phyloP scores from a whole-genome alignment of 2,888 invertebrate species.

The Drosophila lacicola region DNA sequence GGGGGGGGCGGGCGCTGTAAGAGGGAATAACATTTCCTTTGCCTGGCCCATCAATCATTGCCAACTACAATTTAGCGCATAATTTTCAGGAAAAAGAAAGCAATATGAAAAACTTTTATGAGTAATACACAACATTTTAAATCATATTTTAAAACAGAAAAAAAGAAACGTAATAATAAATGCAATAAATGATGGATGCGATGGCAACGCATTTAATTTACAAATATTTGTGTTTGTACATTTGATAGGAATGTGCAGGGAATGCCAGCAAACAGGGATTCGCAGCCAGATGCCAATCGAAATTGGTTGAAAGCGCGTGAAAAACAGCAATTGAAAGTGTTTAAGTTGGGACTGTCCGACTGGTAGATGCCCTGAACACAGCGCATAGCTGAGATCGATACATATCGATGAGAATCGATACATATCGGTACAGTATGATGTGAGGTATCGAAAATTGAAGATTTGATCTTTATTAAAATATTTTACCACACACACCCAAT shows the following conservation, averaged over 20 bases:
- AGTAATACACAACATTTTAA: slow-evolving; percentile 24
- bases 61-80: slow-evolving; percentile 70
- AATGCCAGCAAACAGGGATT: not conserved
- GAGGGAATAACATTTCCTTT: slow-evolving; percentile 20
- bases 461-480: too few relatives aligned
- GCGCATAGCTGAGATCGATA: too few relatives aligned
- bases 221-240: not conserved
- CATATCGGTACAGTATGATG: too few relatives aligned
- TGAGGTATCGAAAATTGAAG: too few relatives aligned
- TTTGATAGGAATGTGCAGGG: slow-evolving; percentile 3
- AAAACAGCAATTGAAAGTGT: too few relatives aligned
- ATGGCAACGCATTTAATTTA: slow-evolving; percentile 1
- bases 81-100: slow-evolving; percentile 58
- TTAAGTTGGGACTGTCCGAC: too few relatives aligned
- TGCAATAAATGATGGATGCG: slow-evolving; percentile 31
- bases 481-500: too few relatives aligned
- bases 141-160: slow-evolving; percentile 30
- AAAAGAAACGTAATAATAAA: slow-evolving; percentile 6
- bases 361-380: too few relatives aligned
- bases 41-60: slow-evolving; percentile 70
- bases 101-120: slow-evolving; percentile 30
- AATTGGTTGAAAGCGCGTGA: not conserved
- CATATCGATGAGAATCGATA: too few relatives aligned
- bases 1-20: not conserved
- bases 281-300: slow-evolving; percentile 19